Evolutionary conservation across 2,797 vertebrate genomes (phyloP), one percentile per base, ranked within the genome.

Genomic region (Syndactyla subalaris): DNA sequence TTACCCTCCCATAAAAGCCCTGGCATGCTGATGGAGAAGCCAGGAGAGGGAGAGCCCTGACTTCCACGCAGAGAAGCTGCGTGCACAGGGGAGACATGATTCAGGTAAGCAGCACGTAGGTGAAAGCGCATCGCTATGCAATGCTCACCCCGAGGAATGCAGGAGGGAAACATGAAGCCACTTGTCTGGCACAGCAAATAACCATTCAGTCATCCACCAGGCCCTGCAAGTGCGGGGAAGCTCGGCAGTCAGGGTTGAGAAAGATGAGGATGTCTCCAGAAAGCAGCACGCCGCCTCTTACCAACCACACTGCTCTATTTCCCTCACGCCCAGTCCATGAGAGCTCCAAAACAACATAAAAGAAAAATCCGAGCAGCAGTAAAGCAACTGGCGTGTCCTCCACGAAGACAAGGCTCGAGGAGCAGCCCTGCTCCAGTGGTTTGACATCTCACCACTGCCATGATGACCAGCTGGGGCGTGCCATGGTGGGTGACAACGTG

Each of bases 91-190:
- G 36, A 81, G 85, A 70, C 68, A 48, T 19, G 92, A 93, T 86
- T 80, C 79, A 96, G 92, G 82, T 94, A 29, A 90, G 76, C 89
- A 73, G 91, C 85, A 87, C 24, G 38, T 30, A 89, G 86, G 91
- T 77, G 57, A 77, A 48, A 78, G 58, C 14, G 2, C 88, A 79
- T 75, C 9, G 45, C 92, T 85, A 43, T 70, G 90, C 67, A 82
- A 51, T 3, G 62, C 75, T 89, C 83, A 87, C 74, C 58, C 57
- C 4, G 84, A 96, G 93, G 95, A 96, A 97, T 96, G 91, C 88
- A 72, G 89, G 32, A 94, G 81, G 88, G 43, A 96, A 95, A 94
- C 96, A 95, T 92, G 95, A 97, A 96, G 96, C 62, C 93, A 95
- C 96, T 95, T 95, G 94, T 92, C 96, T 94, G 67, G 83, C 68